Evolutionary conservation across 2,888 invertebrate genomes (phyloP), one percentile per base, ranked within the genome.

Genomic region (Shargacucullia verbasci): DNA sequence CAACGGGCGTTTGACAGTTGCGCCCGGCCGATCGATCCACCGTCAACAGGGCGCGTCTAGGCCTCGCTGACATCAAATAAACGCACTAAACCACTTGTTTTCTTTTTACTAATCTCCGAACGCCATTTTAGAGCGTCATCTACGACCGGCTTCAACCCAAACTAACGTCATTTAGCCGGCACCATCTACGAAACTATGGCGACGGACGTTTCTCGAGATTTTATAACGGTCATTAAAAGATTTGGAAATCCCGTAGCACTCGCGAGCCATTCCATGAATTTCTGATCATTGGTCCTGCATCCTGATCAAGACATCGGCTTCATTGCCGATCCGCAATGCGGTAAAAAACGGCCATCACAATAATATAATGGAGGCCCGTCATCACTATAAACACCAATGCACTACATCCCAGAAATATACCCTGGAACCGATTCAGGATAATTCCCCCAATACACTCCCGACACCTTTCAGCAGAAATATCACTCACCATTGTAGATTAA

Each of bases 401-500:
- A 91, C 87, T 86, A 84, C 80, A 89, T 84, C 83, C 80, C 87
- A 83, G 80, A 94, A 94, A 94, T 94, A 94, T 87, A 83, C 79
- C 84, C 84, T 48, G 81, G 67, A 79, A 80, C 73, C 62, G 79
- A 78, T 78, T 73, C 82, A 71, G 76, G 65, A 81, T 40, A 79
- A 83, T 87, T 81, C 81, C 85, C 84, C 55, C 82, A 87, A 87
- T 85, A 83, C 91, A 91, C 90, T 90, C 81, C 78, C 74, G 78
- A 78, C 86, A 89, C 89, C 82, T 82, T 89, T 86, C 82, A 83
- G 79, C 82, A 85, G 81, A 91, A 94, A 90, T 86, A 90, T 85
- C 94, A 94, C 94, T 94, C 94, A 94, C 94, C 94, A 94, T 94
- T 84, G 92, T 93, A 90, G 94, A 94, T 94, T 94, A 94, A 94